phyloP scores from a whole-genome alignment of 2,888 invertebrate genomes.

The Drosophila borborema region DNA sequence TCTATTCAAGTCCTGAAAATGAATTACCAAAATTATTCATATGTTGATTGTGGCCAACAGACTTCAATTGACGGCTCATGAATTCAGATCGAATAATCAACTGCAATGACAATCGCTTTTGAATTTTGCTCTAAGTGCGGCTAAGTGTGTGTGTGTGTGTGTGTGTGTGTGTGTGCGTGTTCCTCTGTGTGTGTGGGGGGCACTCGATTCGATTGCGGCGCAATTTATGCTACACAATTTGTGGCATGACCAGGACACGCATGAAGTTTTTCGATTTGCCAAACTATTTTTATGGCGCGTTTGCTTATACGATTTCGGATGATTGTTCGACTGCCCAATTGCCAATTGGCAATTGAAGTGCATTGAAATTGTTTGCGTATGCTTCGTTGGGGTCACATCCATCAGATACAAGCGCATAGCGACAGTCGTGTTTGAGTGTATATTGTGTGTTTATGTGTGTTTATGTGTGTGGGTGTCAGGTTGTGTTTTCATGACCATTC shows the following conservation, averaged over 20 bases:
- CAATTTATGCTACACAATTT: conserved; percentile 69
- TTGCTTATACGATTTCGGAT: conserved; percentile 46
- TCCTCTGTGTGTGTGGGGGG: neutral
- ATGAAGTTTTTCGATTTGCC: conserved; percentile 62
- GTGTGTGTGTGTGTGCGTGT: neutral
- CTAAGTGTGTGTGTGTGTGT: neutral
- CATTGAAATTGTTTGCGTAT: conserved; percentile 66
- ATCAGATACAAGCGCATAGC: conserved; percentile 45
- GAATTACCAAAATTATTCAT: conserved; percentile 22
- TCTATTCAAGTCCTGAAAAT: neutral
- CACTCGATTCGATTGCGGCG: conserved; percentile 51
- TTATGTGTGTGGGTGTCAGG: conserved; percentile 7
- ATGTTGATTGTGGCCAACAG: conserved; percentile 3
- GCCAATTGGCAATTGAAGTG: conserved; percentile 47
- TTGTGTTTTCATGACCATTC: conserved; percentile 40
- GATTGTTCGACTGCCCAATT: conserved; percentile 30
- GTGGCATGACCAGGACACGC: conserved; percentile 35
- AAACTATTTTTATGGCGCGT: conserved; percentile 58
- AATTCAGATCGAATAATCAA: conserved; percentile 32
- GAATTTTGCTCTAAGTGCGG: conserved; percentile 14
- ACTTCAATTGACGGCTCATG: conserved; percentile 64
- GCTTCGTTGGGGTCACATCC: conserved; percentile 59
- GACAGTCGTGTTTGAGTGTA: conserved; percentile 51
- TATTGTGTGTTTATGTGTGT: conserved; percentile 22
- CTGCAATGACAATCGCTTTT: conserved; percentile 18